Evolutionary conservation across 2,888 invertebrate genomes (phyloP).

Genomic region (Biston stratarius): DNA sequence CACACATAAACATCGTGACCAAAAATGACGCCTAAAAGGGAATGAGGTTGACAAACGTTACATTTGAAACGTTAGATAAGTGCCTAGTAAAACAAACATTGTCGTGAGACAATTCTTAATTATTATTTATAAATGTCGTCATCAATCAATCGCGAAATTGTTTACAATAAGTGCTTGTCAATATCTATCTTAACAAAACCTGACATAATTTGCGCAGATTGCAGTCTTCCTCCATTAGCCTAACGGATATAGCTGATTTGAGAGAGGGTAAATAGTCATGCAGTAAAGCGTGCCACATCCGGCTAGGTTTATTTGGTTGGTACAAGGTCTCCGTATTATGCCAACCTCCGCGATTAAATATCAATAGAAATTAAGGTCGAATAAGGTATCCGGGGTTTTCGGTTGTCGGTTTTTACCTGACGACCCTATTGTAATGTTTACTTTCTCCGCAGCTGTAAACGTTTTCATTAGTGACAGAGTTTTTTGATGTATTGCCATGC

Average conservation of each 20-base stretch:
- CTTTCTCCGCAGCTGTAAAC: constrained; percentile 14
- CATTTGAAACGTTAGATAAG: neutral
- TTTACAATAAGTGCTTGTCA: neutral
- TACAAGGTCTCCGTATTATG: constrained; percentile 55
- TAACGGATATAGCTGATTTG: constrained; percentile 27
- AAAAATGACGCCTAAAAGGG: constrained; percentile 6
- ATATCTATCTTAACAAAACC: neutral
- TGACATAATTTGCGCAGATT: neutral
- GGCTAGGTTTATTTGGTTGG: constrained; percentile 55
- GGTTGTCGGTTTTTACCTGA: constrained; percentile 21
- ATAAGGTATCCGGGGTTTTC: constrained; percentile 15
- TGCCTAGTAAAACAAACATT: constrained; percentile 8
- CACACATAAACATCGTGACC: constrained; percentile 14
- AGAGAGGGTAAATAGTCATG: constrained; percentile 40
- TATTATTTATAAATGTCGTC: neutral
- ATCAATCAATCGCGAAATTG: neutral
- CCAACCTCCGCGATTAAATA: constrained; percentile 44
- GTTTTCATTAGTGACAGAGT: neutral
- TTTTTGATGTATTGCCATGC: constrained; percentile 11
- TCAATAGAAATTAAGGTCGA: constrained; percentile 38
- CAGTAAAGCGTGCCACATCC: constrained; percentile 58
- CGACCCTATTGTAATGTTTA: constrained; percentile 23
- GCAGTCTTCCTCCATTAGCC: constrained; percentile 12
- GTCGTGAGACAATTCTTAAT: constrained; percentile 6
- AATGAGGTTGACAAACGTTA: constrained; percentile 4